phyloP scores from a whole-genome alignment of 2,113 vertebrate genomes.

The Amazona vittata region DNA sequence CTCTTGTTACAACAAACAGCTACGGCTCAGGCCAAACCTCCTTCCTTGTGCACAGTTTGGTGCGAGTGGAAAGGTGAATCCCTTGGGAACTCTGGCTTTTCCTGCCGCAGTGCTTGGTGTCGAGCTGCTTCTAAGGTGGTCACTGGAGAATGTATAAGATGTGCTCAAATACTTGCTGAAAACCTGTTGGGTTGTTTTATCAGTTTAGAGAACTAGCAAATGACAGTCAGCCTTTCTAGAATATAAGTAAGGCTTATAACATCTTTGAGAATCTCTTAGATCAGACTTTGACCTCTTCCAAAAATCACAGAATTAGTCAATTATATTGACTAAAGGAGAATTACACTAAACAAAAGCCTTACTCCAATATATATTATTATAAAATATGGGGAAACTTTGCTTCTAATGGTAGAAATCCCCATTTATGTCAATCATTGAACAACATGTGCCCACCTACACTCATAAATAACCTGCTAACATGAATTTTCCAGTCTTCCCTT shows the following conservation, averaged over 20 bases:
- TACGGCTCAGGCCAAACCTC: neutral
- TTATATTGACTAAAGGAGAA: neutral
- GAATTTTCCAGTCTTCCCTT: neutral
- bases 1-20: rapidly evolving
- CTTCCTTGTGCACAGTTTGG: no score
- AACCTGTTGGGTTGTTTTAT: neutral
- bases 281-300: neutral
- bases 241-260: neutral
- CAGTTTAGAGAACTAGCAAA: neutral
- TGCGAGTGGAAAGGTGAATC: neutral
- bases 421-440: neutral
- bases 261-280: neutral
- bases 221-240: neutral
- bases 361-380: neutral
- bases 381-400: neutral
- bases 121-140: neutral
- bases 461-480: neutral
- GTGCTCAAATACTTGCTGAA: neutral
- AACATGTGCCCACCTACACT: neutral
- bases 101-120: neutral
- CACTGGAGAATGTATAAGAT: neutral
- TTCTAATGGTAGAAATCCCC: neutral
- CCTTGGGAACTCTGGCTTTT: rapidly evolving
- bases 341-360: neutral
- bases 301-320: neutral